Evolutionary conservation across 1,140 invertebrate genomes (phyloP), one percentile per base, ranked within the genome.

Genomic region (Drosophila equinoxialis): DNA sequence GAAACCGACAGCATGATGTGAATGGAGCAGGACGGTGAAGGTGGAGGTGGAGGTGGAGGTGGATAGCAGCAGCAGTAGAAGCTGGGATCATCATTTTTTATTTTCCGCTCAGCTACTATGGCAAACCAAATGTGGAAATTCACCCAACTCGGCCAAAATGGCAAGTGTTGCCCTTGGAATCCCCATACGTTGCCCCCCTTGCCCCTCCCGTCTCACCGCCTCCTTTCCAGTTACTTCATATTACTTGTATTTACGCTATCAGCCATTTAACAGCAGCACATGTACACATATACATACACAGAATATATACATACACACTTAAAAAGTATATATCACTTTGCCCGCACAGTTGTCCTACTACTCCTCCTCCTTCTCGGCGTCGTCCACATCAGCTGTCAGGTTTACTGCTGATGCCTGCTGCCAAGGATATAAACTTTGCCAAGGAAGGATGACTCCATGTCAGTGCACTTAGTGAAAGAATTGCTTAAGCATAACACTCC

Each of bases 71-170:
- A 55, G 33, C 45, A 37, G 17, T 17, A 17, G 48, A 61, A 60
- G 82, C 73, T 90, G 86, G 86, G 86, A 90, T 90, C 81, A 90
- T 90, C 86, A 90, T 90, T 90, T 90, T 90, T 90, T 90, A 90
- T 90, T 90, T 90, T 90, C 81, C 81, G 81, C 76, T 80, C 75
- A 79, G 82, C 82, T 68, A 66, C 82, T 68, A 66, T 54, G 71
- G 74, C 82, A 78, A 55, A 68, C 70, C 82, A 66, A 81, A 85
- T 85, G 78, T 85, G 71, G 39, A 72, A 75, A 75, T 65, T 71
- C 60, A 73, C 73, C 71, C 48, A 80, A 74, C 71, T 80, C 74
- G 74, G 37, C 74, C 74, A 76, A 74, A 73, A 73, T 71, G 58
- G 60, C 67, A 74, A 74, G 11, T 68, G 70, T 57, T 41, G 70